These are phyloP conservation scores for Sesia apiformis DNA, from an alignment of 2,888 invertebrate species.

Conservation along the genomic window DNA sequence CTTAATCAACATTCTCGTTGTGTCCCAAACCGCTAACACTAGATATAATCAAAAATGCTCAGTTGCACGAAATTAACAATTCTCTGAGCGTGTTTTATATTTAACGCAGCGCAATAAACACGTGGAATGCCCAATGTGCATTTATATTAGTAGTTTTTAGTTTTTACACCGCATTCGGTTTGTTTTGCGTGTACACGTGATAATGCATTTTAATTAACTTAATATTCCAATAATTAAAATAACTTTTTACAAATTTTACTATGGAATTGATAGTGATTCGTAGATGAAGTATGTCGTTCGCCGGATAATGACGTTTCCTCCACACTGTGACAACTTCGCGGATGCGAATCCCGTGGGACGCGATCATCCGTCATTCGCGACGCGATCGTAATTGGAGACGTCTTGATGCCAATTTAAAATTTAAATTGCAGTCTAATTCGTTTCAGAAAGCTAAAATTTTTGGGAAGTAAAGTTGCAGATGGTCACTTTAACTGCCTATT, in stretches of 20 bases:
- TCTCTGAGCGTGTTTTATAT: constrained; percentile 59
- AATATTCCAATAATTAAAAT: too few species aligned
- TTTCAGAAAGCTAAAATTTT: constrained; percentile 6
- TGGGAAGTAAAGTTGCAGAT: not conserved
- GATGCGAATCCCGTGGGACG: not conserved
- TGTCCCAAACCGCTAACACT: constrained; percentile 20
- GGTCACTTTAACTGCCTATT: too few species aligned
- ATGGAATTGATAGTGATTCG: too few species aligned
- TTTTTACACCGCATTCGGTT: not conserved
- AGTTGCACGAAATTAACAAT: constrained; percentile 65
- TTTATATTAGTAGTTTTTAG: constrained; percentile 23
- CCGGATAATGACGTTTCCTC: too few species aligned
- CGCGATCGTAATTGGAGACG: constrained; percentile 49
- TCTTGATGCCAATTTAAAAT: constrained; percentile 42
- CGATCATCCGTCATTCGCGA: constrained; percentile 49
- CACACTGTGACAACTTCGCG: not conserved
- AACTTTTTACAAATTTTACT: too few species aligned
- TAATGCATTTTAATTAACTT: too few species aligned
- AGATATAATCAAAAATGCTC: constrained; percentile 59
- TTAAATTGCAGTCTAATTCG: constrained; percentile 33
- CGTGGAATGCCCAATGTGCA: constrained; percentile 27
- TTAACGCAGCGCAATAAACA: constrained; percentile 42
- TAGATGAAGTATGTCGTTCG: too few species aligned
- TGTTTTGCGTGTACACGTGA: too few species aligned
- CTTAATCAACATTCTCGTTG: constrained; percentile 14